These are phyloP conservation scores for Plagiodera versicolora DNA, from an alignment of 2,888 invertebrate species.

Conservation along the genomic window DNA sequence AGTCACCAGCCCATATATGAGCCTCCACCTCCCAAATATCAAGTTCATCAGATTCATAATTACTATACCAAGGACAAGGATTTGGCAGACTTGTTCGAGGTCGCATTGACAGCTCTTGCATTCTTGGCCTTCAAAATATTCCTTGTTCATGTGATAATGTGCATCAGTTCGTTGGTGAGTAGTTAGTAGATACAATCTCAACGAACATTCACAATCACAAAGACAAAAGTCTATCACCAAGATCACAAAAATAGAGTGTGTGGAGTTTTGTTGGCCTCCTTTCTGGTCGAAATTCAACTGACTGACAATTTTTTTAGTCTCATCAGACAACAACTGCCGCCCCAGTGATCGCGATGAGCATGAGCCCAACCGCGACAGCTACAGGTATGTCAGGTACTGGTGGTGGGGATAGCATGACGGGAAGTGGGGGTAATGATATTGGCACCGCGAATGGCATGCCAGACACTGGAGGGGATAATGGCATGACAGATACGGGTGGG, in stretches of 20 bases:
- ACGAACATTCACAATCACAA: no score
- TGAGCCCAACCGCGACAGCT: conserved; percentile 54
- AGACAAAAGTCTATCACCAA: no score
- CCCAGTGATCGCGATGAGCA: conserved; percentile 54
- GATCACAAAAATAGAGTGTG: no score
- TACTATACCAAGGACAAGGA: conserved; percentile 60
- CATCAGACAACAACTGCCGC: conserved; percentile 40
- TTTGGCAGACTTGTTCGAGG: conserved; percentile 74
- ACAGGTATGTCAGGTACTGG: conserved; percentile 41
- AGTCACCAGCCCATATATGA: conserved; percentile 38
- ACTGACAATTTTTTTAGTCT: conserved; percentile 14
- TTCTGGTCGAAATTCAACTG: no score
- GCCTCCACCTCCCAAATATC: conserved; percentile 47
- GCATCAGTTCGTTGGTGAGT: conserved; percentile 65
- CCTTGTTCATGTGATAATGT: conserved; percentile 76
- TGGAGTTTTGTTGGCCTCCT: no score
- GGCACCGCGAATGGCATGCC: conserved; percentile 36
- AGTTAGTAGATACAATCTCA: not conserved
- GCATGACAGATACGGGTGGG: conserved; percentile 24
- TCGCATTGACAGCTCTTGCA: conserved; percentile 79
- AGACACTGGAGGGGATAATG: conserved; percentile 22
- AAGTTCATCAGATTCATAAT: conserved; percentile 42
- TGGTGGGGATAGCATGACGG: conserved; percentile 33
- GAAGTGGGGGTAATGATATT: conserved; percentile 8
- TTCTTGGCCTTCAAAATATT: conserved; percentile 82